Base-by-base conservation (phyloP, 2,888 invertebrate genomes). In the Tipula unca region DNA sequence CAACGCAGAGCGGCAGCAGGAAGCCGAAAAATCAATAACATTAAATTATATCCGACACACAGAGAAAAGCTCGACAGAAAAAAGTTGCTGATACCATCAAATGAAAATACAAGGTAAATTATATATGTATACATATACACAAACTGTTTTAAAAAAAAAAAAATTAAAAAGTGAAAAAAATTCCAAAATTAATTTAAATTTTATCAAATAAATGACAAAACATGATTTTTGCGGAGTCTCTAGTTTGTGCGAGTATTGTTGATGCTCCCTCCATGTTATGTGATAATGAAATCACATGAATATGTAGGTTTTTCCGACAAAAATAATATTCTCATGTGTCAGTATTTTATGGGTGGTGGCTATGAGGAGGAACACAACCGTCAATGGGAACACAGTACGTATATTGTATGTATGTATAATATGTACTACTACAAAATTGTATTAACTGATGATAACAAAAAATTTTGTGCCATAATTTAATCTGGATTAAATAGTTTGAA, bases 31-130 rank as follows among this genome's bases (percentile, higher is more conserved):
- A 69, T 69, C 69, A 69, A 69, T 69, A 69, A 69, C 69, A 69
- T 69, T 69, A 69, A 69, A 69, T 69, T 69, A 69, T 69, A 69
- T 69, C 69, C 69, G 69, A 69, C 69, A 69, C 10, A 69, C 69
- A 25, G 25, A 25, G 69, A 69, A 69, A 69, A 69, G 25, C 69
- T 69, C 25, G 69, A 69, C 42, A 42, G 25, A 69, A 69, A 69
- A 69, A 69, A 69, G 20, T 69, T 69, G 69, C 69, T 69, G 69
- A 69, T 69, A 69, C 69, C 69, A 69, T 69, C 69, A 69, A 69
- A 69, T 69, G 69, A 25, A 69, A 69, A 69, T 69, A 69, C 69
- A 69, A 69, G 69, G 69, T 69, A 69, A 69, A 69, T 69, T 69
- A 69, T 69, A 25, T 10, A 69, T 25, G 69, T 69, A 48, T 69